Evolutionary conservation across 1,140 invertebrate species (phyloP).

Genomic region (Dufourea novaeangliae): DNA sequence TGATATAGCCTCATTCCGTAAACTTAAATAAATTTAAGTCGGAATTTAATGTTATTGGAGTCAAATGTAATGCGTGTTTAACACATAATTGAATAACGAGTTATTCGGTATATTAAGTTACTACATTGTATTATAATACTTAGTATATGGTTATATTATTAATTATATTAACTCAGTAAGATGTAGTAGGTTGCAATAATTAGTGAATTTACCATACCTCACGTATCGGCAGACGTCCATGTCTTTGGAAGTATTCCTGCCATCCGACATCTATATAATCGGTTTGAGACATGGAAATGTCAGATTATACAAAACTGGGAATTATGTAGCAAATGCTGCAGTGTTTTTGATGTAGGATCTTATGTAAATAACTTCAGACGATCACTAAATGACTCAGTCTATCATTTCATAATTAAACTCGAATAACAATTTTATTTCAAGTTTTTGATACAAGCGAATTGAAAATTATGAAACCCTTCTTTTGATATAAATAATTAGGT

Average conservation of each 20-base stretch:
- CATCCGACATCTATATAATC: constrained; percentile 28
- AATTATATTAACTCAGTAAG: too few relatives aligned
- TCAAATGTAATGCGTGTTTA: too few relatives aligned
- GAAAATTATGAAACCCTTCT: too few relatives aligned
- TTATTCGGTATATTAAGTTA: too few relatives aligned
- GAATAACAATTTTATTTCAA: background rate
- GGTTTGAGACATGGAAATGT: background rate
- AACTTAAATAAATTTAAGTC: constrained; percentile 13
- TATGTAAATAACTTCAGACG: background rate
- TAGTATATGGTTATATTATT: too few relatives aligned
- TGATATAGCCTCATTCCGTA: too few relatives aligned
- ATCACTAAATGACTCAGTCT: background rate
- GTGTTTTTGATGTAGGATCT: background rate
- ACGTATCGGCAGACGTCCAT: constrained; percentile 66
- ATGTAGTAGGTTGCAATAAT: background rate
- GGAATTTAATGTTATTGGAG: background rate
- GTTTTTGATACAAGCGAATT: background rate
- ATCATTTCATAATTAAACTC: background rate
- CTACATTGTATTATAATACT: too few relatives aligned
- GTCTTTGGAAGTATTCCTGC: constrained; percentile 27
- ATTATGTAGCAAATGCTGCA: background rate
- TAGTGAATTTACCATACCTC: constrained; percentile 50
- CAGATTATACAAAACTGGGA: background rate
- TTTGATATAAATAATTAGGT: too few relatives aligned
- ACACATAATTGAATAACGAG: too few relatives aligned